A percentile compares a stretch with the other conserved stretches of the same genome.
phyloP scores from a whole-genome alignment of 1,140 invertebrate genomes.

The Ceratina japonica region DNA sequence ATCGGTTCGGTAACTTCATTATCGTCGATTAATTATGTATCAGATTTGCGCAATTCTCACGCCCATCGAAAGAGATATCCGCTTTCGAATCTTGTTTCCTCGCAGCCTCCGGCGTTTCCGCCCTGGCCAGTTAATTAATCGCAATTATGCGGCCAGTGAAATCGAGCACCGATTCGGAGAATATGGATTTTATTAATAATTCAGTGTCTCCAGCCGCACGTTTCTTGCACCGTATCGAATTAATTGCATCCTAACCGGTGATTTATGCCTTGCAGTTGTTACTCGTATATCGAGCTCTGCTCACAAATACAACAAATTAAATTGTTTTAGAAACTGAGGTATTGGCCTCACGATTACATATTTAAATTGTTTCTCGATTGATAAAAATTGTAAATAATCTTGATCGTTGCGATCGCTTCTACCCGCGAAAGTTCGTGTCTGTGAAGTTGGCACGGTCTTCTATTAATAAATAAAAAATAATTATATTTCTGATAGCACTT shows the following conservation, averaged over 20 bases:
- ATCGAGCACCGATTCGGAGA: conserved; percentile 33
- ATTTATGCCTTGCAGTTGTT: conserved; percentile 29
- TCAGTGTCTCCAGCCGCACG: conserved; percentile 13
- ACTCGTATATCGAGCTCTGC: too few relatives aligned
- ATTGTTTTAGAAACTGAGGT: too few relatives aligned
- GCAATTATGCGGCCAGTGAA: conserved; percentile 52
- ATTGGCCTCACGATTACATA: too few relatives aligned
- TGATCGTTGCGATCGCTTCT: too few relatives aligned
- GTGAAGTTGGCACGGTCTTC: too few relatives aligned
- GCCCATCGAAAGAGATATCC: conserved; percentile 33
- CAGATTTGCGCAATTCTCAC: conserved; percentile 24
- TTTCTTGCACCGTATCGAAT: background rate
- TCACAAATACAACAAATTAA: too few relatives aligned
- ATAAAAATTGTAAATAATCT: too few relatives aligned
- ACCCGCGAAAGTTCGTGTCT: background rate
- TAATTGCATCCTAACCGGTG: conserved; percentile 20
- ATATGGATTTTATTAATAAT: conserved; percentile 37
- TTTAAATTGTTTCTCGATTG: too few relatives aligned
- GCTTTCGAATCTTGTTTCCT: conserved; percentile 60
- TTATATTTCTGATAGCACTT: too few relatives aligned
- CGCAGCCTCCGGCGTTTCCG: conserved; percentile 57
- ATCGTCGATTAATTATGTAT: conserved; percentile 39
- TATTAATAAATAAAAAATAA: too few relatives aligned
- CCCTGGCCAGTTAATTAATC: conserved; percentile 63
- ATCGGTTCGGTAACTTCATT: conserved; percentile 24